Evolutionary conservation across 2,113 vertebrate genomes (phyloP).

Genomic region (Galeopterus variegatus): DNA sequence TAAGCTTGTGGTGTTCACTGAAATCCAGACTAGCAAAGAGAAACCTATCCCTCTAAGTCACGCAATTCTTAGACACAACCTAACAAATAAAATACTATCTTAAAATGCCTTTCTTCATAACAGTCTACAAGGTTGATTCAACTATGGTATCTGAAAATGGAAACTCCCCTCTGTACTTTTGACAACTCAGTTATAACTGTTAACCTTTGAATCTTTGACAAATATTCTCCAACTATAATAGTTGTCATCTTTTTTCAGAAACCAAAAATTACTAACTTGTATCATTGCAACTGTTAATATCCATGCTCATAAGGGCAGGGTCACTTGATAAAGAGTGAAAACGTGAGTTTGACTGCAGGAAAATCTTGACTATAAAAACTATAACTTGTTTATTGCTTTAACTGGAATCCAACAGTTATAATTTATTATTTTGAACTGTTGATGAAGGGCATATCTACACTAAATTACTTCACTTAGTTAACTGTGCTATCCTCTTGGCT

Average conservation of each 20-base stretch:
- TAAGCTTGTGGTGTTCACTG: constrained; percentile 32
- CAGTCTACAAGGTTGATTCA: constrained; percentile 1
- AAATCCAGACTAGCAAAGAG: constrained; percentile 10
- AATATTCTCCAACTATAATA: not conserved
- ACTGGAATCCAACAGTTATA: not conserved
- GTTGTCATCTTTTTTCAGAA: constrained; percentile 18
- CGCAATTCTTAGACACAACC: not conserved
- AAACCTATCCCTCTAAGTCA: not conserved
- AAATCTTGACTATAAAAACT: constrained; percentile 34
- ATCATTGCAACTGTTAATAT: not conserved
- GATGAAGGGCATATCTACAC: not conserved
- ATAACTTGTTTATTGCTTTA: not conserved
- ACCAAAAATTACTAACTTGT: constrained; percentile 14
- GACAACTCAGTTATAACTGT: not conserved
- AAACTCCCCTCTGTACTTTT: not conserved
- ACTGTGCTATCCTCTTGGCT: not conserved
- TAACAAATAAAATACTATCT: constrained; percentile 18
- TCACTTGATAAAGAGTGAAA: not conserved
- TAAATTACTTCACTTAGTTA: not conserved
- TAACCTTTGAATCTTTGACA: constrained; percentile 49
- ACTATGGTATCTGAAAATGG: constrained; percentile 25
- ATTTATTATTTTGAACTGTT: not conserved
- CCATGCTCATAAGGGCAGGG: not conserved
- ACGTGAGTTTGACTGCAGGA: not conserved
- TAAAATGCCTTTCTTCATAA: constrained; percentile 39